These are phyloP conservation scores for Stictocephala bisonia DNA, from an alignment of 2,888 invertebrate species.

Conservation along the genomic window DNA sequence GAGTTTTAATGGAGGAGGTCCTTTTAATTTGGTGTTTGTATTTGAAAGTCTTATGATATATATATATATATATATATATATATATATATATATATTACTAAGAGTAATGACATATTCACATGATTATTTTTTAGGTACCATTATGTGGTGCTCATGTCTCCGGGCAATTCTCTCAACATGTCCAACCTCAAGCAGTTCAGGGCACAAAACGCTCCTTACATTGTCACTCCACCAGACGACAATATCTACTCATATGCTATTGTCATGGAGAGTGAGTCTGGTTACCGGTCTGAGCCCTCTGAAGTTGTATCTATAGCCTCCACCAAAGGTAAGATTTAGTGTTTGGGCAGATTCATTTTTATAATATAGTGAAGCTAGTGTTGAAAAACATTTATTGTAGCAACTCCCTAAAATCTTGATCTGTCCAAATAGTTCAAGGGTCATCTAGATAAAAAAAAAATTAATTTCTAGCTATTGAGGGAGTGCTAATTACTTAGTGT, in stretches of 20 bases:
- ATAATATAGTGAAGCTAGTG: too few species aligned
- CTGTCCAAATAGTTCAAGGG: too few species aligned
- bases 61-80: background rate
- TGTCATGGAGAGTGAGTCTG: slow-evolving; percentile 70
- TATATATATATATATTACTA: background rate
- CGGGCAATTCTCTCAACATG: slow-evolving; percentile 67
- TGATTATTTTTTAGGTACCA: slow-evolving; percentile 63
- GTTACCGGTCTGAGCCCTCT: slow-evolving; percentile 73
- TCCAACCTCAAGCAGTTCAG: slow-evolving; percentile 65
- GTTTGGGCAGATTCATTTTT: too few species aligned
- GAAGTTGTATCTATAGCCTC: slow-evolving; percentile 67
- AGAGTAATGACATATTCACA: background rate
- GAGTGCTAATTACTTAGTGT: too few species aligned
- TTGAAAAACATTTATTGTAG: too few species aligned
- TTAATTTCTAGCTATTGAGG: too few species aligned
- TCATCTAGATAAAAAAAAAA: too few species aligned
- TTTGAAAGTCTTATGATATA: too few species aligned
- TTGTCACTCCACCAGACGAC: slow-evolving; percentile 68
- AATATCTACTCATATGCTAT: slow-evolving; percentile 74
- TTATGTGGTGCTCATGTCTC: slow-evolving; percentile 76
- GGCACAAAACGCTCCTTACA: slow-evolving; percentile 69
- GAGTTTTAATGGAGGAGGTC: too few species aligned
- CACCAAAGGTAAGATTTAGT: slow-evolving; percentile 63
- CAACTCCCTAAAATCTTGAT: too few species aligned
- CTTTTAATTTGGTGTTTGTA: too few species aligned